A percentile compares a stretch with the other conserved stretches of the same genome.
Conservation (phyloP, 2,888 invertebrate genomes). For the Helicoverpa assulta region DNA sequence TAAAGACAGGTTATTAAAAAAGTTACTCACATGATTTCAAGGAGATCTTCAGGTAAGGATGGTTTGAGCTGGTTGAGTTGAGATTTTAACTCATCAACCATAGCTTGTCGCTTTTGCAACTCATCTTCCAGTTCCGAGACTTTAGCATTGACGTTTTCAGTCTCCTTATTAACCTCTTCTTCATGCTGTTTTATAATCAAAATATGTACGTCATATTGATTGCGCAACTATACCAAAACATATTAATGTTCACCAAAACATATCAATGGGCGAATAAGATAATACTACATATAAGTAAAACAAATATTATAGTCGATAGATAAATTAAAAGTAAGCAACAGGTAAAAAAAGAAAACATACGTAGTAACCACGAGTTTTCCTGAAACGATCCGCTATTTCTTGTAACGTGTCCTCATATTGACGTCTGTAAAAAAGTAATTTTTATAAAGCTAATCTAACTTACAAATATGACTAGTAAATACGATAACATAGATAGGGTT, state of each 20-base stretch:
- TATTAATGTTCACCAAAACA: too few relatives aligned
- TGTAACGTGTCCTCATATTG: conserved; percentile 76
- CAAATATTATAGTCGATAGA: background rate
- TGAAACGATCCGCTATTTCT: conserved; percentile 77
- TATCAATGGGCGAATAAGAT: too few relatives aligned
- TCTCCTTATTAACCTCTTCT: conserved; percentile 70
- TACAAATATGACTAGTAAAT: too few relatives aligned
- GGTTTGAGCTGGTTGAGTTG: conserved; percentile 64
- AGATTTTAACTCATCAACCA: conserved; percentile 66
- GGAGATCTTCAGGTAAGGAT: conserved; percentile 72
- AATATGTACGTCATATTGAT: background rate
- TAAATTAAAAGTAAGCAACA: background rate
- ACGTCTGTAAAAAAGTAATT: conserved; percentile 67
- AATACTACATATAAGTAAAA: too few relatives aligned
- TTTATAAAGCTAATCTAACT: too few relatives aligned
- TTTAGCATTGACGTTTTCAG: conserved; percentile 62
- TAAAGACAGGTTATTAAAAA: background rate
- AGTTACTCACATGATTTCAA: conserved; percentile 69
- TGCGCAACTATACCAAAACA: too few relatives aligned
- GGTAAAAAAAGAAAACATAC: conserved; percentile 67
- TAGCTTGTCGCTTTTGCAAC: conserved; percentile 61
- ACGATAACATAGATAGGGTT: too few relatives aligned
- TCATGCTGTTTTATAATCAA: conserved; percentile 68
- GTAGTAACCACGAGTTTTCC: conserved; percentile 73
- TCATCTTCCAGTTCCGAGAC: conserved; percentile 66